Evolutionary conservation across 2,113 vertebrate species (phyloP).

Genomic region (Cyprinodon brontotheroides): DNA sequence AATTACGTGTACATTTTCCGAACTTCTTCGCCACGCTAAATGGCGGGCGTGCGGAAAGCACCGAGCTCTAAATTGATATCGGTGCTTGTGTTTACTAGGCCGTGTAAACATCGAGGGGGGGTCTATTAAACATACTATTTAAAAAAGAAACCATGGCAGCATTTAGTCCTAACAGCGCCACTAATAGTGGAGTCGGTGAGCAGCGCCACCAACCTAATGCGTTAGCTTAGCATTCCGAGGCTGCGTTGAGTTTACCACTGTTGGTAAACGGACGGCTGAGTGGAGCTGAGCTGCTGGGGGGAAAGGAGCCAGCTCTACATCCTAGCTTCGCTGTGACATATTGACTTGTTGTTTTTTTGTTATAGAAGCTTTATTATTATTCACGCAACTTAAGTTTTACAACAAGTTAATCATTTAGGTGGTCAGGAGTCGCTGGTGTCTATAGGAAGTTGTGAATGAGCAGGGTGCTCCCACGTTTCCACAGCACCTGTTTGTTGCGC

Average conservation of each 20-base stretch:
- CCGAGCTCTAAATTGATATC: constrained; percentile 47
- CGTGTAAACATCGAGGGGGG: constrained; percentile 38
- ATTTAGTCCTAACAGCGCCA: not conserved
- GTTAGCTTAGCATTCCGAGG: not conserved
- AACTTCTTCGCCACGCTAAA: constrained; percentile 61
- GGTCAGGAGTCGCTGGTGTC: constrained; percentile 12
- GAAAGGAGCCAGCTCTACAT: not conserved
- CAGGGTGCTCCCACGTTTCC: constrained; percentile 42
- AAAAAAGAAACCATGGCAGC: not conserved
- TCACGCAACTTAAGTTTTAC: not conserved
- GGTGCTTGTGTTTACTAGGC: constrained; percentile 68
- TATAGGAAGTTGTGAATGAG: constrained; percentile 65
- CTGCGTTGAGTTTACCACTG: not conserved
- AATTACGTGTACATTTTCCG: constrained; percentile 5
- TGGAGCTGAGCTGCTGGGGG: not conserved
- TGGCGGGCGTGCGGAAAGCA: constrained; percentile 65
- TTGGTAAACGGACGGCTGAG: not conserved
- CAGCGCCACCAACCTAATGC: not conserved
- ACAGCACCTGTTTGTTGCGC: constrained; percentile 70
- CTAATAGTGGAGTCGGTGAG: not conserved
- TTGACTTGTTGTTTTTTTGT: not conserved
- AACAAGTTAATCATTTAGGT: constrained; percentile 1
- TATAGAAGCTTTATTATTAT: not conserved
- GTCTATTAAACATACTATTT: constrained; percentile 1
- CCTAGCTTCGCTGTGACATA: not conserved